These are phyloP conservation scores for Prosapia bicincta DNA, from an alignment of 2,888 invertebrate species.

Conservation along the genomic window DNA sequence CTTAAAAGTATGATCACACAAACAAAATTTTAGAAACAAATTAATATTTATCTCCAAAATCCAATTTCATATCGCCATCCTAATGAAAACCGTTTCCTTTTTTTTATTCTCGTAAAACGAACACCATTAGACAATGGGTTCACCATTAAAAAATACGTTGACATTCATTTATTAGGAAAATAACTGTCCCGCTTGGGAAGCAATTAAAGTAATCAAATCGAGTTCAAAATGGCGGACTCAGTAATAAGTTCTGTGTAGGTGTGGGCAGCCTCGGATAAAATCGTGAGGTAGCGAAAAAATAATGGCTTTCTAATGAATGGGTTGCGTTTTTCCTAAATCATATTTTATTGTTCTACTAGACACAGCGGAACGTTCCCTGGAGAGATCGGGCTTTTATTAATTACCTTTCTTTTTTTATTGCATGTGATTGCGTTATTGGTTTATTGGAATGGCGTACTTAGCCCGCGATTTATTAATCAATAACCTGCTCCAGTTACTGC, in stretches of 20 bases:
- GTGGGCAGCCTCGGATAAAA: not conserved
- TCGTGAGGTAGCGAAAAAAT: conserved; percentile 29
- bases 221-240: not conserved
- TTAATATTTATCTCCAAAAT: too few species aligned
- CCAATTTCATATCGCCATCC: too few species aligned
- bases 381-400: not conserved
- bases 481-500: not conserved
- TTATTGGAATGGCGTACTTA: not conserved
- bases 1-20: too few species aligned
- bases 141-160: not conserved
- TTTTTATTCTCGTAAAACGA: not conserved
- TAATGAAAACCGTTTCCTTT: too few species aligned
- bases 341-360: conserved; percentile 22
- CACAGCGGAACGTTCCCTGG: not conserved
- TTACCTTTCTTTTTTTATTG: not conserved
- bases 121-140: not conserved
- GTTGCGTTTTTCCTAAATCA: conserved; percentile 22
- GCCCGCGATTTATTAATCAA: not conserved
- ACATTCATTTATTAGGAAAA: not conserved
- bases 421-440: not conserved
- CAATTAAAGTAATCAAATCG: not conserved
- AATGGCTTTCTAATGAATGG: conserved; percentile 29
- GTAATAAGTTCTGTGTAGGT: not conserved
- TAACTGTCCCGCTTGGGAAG: not conserved
- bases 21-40: too few species aligned